Evolutionary conservation across 35 echinoderm and acorn worm genomes (phyloP), one percentile per base, ranked within the genome.

Genomic region (Ptychodera flava): DNA sequence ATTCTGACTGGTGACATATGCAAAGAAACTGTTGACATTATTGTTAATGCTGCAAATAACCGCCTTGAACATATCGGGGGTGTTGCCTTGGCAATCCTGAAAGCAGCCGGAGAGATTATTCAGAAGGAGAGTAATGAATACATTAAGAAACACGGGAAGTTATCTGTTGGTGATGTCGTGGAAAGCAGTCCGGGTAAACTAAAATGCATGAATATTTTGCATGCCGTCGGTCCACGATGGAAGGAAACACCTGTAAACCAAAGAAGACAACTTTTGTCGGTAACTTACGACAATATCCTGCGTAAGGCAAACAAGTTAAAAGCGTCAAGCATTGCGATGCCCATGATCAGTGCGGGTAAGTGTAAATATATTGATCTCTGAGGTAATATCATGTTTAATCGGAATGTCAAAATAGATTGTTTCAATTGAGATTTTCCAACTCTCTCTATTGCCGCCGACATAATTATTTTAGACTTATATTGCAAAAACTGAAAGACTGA

Each of bases 31-130:
- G 78, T 88, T 1, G 78, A 81, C 36, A 35, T 81, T 28, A 88
- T 88, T 38, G 86, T 88, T 30, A 88, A 88, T 88, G 86, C 86
- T 80, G 86, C 86, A 0, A 88, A 80, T 81, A 28, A 78, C 0
- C 78, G 31, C 28, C 31, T 88, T 36, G 1, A 2, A n/a, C 86
- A 88, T 33, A 31, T 16, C 30, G 78, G 35, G 1, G 86, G 78
- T 36, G 78, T 88, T 38, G 78, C 86, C 16, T 37, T 29, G n/a
- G 86, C 86, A 30, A 78, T 77, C 28, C n/a, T 33, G 30, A 1
- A 87, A 33, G 77, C 10, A 34, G 85, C 75, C 35, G 85, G 85
- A 31, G 12, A 32, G 79, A 16, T 15, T 33, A 0, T 87, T 34
- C 28, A 79, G 29, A 33, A 35, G 1, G 77, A 87, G 36, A 38